Evolutionary conservation across 2,113 vertebrate species (phyloP), one percentile per base, ranked within the genome.

Genomic region (Scopus umbretta): DNA sequence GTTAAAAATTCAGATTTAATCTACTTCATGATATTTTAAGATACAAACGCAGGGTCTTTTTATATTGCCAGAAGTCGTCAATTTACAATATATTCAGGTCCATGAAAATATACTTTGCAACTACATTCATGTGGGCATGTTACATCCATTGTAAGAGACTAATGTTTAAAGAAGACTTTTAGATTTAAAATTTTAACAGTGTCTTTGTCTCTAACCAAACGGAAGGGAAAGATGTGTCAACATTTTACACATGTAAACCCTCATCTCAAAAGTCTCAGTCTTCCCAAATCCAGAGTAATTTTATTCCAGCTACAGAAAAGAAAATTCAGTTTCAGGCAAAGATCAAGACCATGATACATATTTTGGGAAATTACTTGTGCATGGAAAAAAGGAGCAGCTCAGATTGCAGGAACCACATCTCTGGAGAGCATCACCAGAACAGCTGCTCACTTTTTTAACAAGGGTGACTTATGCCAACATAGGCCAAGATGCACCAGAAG

Each of bases 311-410:
- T 67, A 67, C 16, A 86, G 72, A 78, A 76, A 70, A 86, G 62
- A 95, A 96, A 94, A 29, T 66, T 93, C 43, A 8, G 22, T 92
- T 95, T 94, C 50, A 29, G 67, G 82, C 67, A 93, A 94, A 94
- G 68, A 93, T 73, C 53, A 93, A 96, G 91, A 66, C 81, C 71
- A 50, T 4, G n/a, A 66, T 63, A 95, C 94, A 78, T 95, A 95
- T 72, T 95, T 96, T 55, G 61, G 75, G 90, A 96, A 95, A 78
- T 86, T 42, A 82, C 53, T 86, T 65, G 34, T 73, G 71, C 55
- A 38, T 8, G n/a, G 73, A 73, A 93, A 91, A 97, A 92, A 49
- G 59, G 63, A 83, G 59, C 58, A 94, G 90, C 92, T 95, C 92
- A 87, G 76, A 92, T 89, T 96, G 92, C 95, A 84, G 40, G 72